Evolutionary conservation across 1,140 invertebrate species (phyloP), one percentile per base, ranked within the genome.

Genomic region (Zeugodacus cucurbitae): DNA sequence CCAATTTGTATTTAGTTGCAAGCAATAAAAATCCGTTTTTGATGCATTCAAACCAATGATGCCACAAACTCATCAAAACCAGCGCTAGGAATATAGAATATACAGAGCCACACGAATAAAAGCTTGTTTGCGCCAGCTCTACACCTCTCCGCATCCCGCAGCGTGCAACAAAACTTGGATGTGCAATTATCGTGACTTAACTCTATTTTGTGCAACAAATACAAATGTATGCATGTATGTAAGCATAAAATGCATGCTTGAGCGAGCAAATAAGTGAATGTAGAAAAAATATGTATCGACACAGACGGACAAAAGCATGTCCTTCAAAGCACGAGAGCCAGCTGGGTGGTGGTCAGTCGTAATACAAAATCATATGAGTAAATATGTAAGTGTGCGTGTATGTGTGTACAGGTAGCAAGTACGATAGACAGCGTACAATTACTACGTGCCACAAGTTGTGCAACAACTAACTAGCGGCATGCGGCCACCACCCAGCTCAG

Each of bases 101-200:
- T n/a, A n/a, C n/a, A n/a, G 48, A 14, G 14, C 48, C 41, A 17
- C 70, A 3, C 37, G 22, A 44, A 8, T 5, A 44, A n/a, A 17
- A 17, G 32, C 34, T 8, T 22, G n/a, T n/a, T n/a, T n/a, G n/a
- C n/a, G n/a, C n/a, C 41, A n/a, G 7, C 32, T 48, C 8, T 26
- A 11, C 32, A 70, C 32, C 34, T 22, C 37, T 48, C 37, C n/a
- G 22, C 58, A n/a, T 1, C n/a, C 26, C 22, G n/a, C n/a, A 5
- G 1, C 58, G n/a, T n/a, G n/a, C n/a, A n/a, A n/a, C n/a, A n/a
- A n/a, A n/a, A 26, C 67, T 41, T 74, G 11, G 89, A 91, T 92
- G 90, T 91, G 91, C 91, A 92, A 92, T 92, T 92, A 92, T 92
- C 91, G 91, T 92, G 91, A 92, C 91, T 92, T 91, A 90, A 90